Evolutionary conservation across 37 sponge, comb jelly and placozoan species (phyloP).

Genomic region (Haliclona indistincta): DNA sequence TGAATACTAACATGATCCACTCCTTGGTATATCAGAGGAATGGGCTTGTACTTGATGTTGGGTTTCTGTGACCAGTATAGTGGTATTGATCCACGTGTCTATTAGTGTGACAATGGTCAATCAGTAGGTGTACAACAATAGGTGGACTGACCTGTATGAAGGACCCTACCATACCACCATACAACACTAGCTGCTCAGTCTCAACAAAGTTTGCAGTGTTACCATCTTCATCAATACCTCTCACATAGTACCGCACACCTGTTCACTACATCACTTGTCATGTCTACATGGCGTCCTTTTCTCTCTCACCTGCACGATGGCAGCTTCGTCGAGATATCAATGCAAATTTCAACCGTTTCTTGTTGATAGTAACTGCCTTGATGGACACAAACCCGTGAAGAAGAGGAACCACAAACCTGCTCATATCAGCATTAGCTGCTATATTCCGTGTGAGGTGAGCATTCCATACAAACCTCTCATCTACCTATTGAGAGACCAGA

Average conservation of each 20-base stretch:
- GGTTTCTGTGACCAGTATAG: constrained; percentile 94
- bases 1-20: constrained; percentile 34
- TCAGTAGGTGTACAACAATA: not conserved
- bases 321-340: constrained; percentile 83
- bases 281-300: not conserved
- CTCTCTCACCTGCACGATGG: constrained; percentile 63
- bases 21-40: constrained; percentile 38
- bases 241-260: constrained; percentile 88
- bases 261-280: not conserved
- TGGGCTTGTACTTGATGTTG: constrained; percentile 89
- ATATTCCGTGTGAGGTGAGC: constrained; percentile 67
- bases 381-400: constrained; percentile 85
- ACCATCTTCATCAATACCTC: constrained; percentile 92
- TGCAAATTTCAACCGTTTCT: constrained; percentile 60
- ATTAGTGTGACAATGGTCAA: not conserved
- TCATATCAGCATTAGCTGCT: constrained; percentile 59
- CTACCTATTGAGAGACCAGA: constrained; percentile 54
- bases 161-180: constrained; percentile 49
- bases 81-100: constrained; percentile 96
- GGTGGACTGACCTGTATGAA: constrained; percentile 77
- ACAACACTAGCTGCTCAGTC: constrained; percentile 88
- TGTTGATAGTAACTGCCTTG: constrained; percentile 55
- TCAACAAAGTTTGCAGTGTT: constrained; percentile 96
- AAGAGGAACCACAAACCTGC: constrained; percentile 63
- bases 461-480: constrained; percentile 94